Evolutionary conservation across 2,888 invertebrate genomes (phyloP).

Genomic region (Acrocera orbiculus): DNA sequence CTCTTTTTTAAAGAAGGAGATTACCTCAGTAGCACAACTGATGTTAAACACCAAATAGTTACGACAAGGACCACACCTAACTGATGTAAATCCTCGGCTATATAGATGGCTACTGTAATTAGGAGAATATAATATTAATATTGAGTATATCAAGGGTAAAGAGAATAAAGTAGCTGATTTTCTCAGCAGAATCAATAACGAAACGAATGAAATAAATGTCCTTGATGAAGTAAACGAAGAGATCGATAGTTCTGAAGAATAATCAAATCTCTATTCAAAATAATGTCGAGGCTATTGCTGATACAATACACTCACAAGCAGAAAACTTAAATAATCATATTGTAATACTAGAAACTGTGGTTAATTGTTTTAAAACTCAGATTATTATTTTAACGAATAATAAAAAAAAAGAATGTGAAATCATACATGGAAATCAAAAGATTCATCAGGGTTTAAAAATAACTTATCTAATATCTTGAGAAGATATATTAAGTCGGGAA

Average conservation of each 20-base stretch:
- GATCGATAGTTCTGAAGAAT: neutral
- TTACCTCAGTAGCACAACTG: too few relatives aligned
- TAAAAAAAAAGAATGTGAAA: too few relatives aligned
- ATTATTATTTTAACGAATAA: too few relatives aligned
- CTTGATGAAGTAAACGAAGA: neutral
- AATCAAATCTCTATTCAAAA: neutral
- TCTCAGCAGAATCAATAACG: constrained; percentile 2
- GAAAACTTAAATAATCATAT: constrained; percentile 5
- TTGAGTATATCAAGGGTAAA: constrained; percentile 4
- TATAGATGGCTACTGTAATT: constrained; percentile 1
- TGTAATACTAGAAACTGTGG: too few relatives aligned
- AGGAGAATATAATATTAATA: constrained; percentile 5
- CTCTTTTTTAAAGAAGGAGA: too few relatives aligned
- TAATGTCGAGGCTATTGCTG: neutral
- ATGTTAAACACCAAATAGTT: constrained; percentile 6
- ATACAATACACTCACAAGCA: constrained; percentile 5
- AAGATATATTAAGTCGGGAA: too few relatives aligned
- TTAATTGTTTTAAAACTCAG: too few relatives aligned
- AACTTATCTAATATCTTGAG: too few relatives aligned
- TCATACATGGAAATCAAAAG: too few relatives aligned
- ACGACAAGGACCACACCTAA: neutral
- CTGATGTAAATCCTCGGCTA: constrained; percentile 2
- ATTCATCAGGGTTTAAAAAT: too few relatives aligned
- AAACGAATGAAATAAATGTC: neutral
- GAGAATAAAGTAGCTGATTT: constrained; percentile 4